These are phyloP conservation scores for Episyrphus balteatus DNA, from an alignment of 1,140 invertebrate species.

Conservation along the genomic window DNA sequence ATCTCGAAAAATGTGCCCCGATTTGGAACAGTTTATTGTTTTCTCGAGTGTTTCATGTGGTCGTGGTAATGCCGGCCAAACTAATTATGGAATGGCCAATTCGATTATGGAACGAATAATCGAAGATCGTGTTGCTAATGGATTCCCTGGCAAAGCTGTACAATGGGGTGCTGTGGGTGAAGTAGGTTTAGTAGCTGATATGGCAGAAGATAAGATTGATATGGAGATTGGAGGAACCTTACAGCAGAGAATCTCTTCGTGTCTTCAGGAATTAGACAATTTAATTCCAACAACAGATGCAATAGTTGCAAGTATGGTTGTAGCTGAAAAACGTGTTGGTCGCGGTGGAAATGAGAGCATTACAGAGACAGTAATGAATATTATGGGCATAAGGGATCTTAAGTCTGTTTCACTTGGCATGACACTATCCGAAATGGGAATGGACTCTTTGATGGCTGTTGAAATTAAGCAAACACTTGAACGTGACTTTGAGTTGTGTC, in stretches of 20 bases:
- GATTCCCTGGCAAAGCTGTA: constrained; percentile 53
- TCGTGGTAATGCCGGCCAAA: constrained; percentile 77
- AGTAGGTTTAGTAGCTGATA: constrained; percentile 64
- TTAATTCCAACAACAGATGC: constrained; percentile 53
- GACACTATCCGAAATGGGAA: constrained; percentile 72
- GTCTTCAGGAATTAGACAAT: constrained; percentile 53
- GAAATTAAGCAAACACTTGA: constrained; percentile 81
- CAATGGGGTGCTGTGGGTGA: constrained; percentile 64
- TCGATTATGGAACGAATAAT: constrained; percentile 63
- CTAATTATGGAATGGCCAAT: constrained; percentile 74
- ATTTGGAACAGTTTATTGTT: constrained; percentile 54
- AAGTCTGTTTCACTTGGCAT: constrained; percentile 55
- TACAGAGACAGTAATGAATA: constrained; percentile 52
- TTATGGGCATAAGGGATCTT: constrained; percentile 46
- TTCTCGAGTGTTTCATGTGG: constrained; percentile 85
- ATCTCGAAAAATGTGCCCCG: constrained; percentile 45
- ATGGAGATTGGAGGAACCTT: constrained; percentile 67
- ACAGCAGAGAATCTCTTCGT: constrained; percentile 72
- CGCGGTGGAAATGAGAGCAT: constrained; percentile 46
- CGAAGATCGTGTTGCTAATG: constrained; percentile 44
- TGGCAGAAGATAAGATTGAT: constrained; percentile 68
- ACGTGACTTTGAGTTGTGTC: constrained; percentile 64
- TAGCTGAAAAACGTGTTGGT: constrained; percentile 56
- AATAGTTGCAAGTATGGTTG: constrained; percentile 68
- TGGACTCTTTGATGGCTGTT: constrained; percentile 83